phyloP scores from a whole-genome alignment of 1,140 invertebrate species.

The Neodiprion virginianus region DNA sequence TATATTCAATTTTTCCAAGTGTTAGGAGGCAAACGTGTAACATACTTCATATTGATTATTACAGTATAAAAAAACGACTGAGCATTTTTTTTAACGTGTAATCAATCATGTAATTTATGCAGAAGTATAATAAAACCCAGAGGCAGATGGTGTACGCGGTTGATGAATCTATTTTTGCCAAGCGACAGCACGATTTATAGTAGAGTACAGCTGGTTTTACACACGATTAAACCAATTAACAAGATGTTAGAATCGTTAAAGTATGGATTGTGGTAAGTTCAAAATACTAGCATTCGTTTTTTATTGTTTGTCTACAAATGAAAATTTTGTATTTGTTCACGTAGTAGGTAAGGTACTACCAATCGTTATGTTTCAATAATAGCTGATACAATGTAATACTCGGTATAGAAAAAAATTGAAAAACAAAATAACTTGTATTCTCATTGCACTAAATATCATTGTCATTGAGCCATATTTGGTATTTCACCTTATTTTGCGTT shows the following conservation, averaged over 20 bases:
- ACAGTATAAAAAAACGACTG: neutral
- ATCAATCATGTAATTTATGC: neutral
- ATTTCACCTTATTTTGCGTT: neutral
- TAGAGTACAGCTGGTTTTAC: neutral
- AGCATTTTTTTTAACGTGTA: neutral
- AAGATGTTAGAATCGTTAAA: neutral
- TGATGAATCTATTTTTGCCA: neutral
- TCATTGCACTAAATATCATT: neutral
- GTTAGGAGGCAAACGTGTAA: neutral
- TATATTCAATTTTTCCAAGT: conserved; percentile 14
- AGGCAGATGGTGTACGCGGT: neutral
- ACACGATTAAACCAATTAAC: neutral
- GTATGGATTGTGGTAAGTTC: neutral
- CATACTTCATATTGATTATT: no score
- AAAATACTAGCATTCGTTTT: neutral
- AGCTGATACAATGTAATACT: neutral
- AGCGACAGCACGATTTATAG: neutral
- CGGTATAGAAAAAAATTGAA: neutral
- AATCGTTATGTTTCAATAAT: neutral
- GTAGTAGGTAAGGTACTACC: neutral
- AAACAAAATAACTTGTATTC: neutral
- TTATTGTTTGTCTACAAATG: neutral
- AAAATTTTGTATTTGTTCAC: neutral
- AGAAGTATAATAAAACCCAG: neutral
- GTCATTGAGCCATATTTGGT: neutral